Base-by-base conservation (phyloP, 2,888 invertebrate genomes). In the Diploptera punctata region DNA sequence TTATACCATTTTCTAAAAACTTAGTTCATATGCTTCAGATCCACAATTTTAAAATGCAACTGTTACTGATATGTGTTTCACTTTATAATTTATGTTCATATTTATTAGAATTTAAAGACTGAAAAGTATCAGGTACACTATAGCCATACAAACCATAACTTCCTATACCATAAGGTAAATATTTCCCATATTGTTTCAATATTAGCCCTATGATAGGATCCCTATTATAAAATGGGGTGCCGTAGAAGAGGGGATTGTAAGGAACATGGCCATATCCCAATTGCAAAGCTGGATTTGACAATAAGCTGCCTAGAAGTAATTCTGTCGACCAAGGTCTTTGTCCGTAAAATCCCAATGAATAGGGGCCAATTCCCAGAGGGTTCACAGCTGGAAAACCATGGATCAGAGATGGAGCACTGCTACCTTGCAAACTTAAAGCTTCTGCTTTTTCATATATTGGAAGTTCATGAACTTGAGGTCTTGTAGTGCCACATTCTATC, bases 91-190 rank as follows among this genome's bases (percentile, higher is more conserved):
- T 76, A 77, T 84, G 83, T 76, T 84, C 82, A 74, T 83, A 80
- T 78, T 90, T 90, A 78, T 90, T 90, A 38, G 85, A 81, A 52
- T 89, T 90, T 78, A 89, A 89, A 0, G 90, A 89, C 79, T 90
- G 89, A 77, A 89, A 87, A 80, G 89, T 89, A 79, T 90, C 90
- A 7, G 87, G 85, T 19, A 90, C 89, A 76, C 85, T 83, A 80
- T 90, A 87, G 0, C 89, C 88, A 78, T 90, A 90, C 67, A 88
- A 80, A 77, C 88, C 85, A 65, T 71, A 75, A 19, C 74, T 60
- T 47, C 78, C 78, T 43, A 79, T 78, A 26, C 78, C 73, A 29
- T 78, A 73, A 1, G 84, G 86, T 62, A 89, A 77, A 78, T 90
- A 90, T 77, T 84, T 84, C 2, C 90, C 65, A 13, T 65, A 65